Evolutionary conservation across 2,113 vertebrate genomes (phyloP).

Genomic region (Barnardius zonarius): DNA sequence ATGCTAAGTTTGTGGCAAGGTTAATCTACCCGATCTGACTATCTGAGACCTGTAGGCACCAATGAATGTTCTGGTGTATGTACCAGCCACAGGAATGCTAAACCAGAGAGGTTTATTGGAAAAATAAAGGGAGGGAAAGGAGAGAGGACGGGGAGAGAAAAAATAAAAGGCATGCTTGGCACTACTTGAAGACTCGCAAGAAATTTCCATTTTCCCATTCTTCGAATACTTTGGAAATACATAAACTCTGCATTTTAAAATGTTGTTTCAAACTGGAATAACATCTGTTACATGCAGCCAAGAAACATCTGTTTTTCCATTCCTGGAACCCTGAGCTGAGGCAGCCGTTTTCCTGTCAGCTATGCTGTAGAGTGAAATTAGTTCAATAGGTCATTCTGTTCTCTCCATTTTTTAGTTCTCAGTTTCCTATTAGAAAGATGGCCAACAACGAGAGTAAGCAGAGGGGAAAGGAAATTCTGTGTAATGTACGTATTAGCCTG

Average conservation of each 20-base stretch:
- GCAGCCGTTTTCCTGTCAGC: conserved; percentile 18
- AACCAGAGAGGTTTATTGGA: not conserved
- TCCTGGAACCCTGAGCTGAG: conserved; percentile 15
- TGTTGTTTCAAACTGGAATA: conserved; percentile 39
- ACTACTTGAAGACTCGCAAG: not conserved
- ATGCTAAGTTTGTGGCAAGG: not conserved
- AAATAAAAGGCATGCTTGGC: not conserved
- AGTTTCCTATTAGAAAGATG: conserved; percentile 9
- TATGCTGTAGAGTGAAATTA: not conserved
- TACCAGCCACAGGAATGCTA: not conserved
- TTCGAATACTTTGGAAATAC: conserved; percentile 31
- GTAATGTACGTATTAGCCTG: not conserved
- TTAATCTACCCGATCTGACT: not conserved
- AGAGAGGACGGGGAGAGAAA: not conserved
- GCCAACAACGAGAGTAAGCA: not conserved
- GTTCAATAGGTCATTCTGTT: conserved; percentile 45
- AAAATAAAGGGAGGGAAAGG: not conserved
- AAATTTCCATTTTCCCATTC: conserved; percentile 40
- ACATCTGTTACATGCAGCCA: conserved; percentile 33
- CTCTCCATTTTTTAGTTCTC: not conserved
- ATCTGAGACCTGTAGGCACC: not conserved
- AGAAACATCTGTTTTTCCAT: conserved; percentile 53
- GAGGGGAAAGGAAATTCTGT: not conserved
- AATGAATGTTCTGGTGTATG: not conserved
- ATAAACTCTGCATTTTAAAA: conserved; percentile 26